Percentiles rank a stretch among this genome's conserved stretches.
Conservation (phyloP, 2,888 invertebrate species). For the Xylota sylvarum region DNA sequence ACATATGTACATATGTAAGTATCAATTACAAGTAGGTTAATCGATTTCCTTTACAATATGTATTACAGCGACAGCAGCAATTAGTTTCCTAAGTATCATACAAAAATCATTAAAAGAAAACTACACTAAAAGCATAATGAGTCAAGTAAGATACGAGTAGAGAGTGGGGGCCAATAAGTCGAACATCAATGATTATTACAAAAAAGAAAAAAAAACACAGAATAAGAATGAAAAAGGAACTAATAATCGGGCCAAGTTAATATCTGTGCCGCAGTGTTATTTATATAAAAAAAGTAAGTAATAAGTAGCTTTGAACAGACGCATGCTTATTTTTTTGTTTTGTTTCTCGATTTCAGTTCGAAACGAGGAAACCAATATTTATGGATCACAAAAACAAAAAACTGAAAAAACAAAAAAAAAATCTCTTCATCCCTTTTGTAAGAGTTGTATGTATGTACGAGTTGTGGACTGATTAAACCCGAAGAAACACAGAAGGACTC, state of each 20-base stretch:
- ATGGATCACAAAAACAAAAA: conserved; percentile 35
- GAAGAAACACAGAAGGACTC: conserved; percentile 65
- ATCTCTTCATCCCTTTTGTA: conserved; percentile 56
- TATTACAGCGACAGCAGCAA: conserved; percentile 17
- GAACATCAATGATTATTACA: conserved; percentile 54
- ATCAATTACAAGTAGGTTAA: conserved; percentile 29
- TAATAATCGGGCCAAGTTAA: conserved; percentile 45
- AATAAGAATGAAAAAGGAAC: conserved; percentile 29
- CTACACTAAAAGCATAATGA: conserved; percentile 52
- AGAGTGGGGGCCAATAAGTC: conserved; percentile 46
- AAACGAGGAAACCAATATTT: conserved; percentile 54
- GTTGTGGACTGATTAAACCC: conserved; percentile 71
- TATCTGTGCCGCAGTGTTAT: conserved; percentile 37
- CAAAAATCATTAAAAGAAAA: conserved; percentile 57
- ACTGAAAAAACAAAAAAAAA: background rate
- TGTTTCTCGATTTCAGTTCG: conserved; percentile 26
- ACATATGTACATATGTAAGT: background rate
- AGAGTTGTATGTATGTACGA: conserved; percentile 27
- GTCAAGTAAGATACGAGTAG: conserved; percentile 36
- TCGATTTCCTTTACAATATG: conserved; percentile 46
- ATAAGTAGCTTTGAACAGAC: conserved; percentile 65
- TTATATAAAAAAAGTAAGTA: conserved; percentile 49
- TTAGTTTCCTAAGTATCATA: conserved; percentile 47
- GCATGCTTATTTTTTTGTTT: conserved; percentile 53
- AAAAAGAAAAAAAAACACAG: conserved; percentile 19